Conservation (phyloP, 2,113 vertebrate species). For the Xenopus laevis region DNA sequence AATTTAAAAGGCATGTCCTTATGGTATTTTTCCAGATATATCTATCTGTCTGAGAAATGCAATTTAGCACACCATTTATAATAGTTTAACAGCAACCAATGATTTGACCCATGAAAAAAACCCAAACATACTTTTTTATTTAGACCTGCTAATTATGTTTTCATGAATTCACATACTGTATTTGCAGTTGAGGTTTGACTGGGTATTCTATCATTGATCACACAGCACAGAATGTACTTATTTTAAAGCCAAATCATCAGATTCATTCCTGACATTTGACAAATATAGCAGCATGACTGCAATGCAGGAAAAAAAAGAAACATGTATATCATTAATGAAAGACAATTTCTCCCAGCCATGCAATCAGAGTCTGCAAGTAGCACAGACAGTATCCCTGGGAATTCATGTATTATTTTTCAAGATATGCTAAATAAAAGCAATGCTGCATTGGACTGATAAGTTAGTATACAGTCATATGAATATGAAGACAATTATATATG, state of each 20-base stretch:
- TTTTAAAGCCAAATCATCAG: background rate
- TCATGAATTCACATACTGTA: no score
- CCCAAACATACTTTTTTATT: no score
- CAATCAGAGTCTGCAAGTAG: background rate
- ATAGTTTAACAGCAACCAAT: no score
- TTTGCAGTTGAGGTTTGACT: no score
- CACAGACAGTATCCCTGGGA: background rate
- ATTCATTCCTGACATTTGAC: constrained; percentile 5
- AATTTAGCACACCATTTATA: no score
- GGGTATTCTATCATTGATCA: background rate
- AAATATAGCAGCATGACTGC: constrained; percentile 6
- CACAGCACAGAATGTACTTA: background rate
- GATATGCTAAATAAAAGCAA: background rate
- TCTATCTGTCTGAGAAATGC: no score
- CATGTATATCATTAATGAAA: constrained; percentile 1
- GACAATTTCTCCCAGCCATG: constrained; percentile 2
- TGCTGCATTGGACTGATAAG: no score
- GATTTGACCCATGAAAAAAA: no score
- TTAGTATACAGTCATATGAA: constrained; percentile 8
- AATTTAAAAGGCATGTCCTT: no score
- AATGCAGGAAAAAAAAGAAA: background rate
- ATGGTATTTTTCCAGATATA: no score
- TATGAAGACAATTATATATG: constrained; percentile 4
- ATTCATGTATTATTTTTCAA: background rate
- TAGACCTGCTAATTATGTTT: no score